Evolutionary conservation across 2,888 invertebrate genomes (phyloP), one percentile per base, ranked within the genome.

Genomic region (Doris montereyensis): DNA sequence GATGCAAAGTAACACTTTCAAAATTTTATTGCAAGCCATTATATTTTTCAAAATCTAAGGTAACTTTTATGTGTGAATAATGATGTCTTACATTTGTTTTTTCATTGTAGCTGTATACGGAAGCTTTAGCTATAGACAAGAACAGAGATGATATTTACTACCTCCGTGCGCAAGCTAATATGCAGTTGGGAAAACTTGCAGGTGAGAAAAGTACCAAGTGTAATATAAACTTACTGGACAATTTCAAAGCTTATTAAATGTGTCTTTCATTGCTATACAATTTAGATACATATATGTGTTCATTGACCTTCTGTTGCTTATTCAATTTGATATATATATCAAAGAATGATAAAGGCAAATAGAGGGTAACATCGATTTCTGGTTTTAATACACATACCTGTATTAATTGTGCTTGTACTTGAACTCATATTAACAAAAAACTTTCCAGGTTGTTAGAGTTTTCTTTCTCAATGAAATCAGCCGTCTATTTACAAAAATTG

Each of bases 81-180:
- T 28, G 24, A 8, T 34, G 21, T 24, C 24, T 72, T 32, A 17
- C 13, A 21, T 24, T 41, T 52, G 13, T 5, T 67, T 34, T 41
- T 73, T n/a, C n/a, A n/a, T 82, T 81, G 21, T 80, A 87, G 87
- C 81, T 86, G 26, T 88, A 86, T 77, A 83, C 87, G 26, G 82
- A 87, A 73, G 89, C 88, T 13, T 81, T 89, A 35, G 79, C 76
- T n/a, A 68, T 76, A 26, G 87, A 88, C 35, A 79, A 81, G 26
- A 85, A 79, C 2, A 87, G 85, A 80, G 88, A 87, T 83, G 88
- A 89, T 24, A 86, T 86, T 58, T 87, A 83, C 76, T 81, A 82
- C 34, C 86, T 85, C 71, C 82, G 88, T 81, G 86, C 89, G 1
- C 89, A 89, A 65, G 86, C 87, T 1, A 83, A 85, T 73, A 70